Base-by-base conservation (phyloP, 2,797 vertebrate species). In the Chaenodraco wilsoni region DNA sequence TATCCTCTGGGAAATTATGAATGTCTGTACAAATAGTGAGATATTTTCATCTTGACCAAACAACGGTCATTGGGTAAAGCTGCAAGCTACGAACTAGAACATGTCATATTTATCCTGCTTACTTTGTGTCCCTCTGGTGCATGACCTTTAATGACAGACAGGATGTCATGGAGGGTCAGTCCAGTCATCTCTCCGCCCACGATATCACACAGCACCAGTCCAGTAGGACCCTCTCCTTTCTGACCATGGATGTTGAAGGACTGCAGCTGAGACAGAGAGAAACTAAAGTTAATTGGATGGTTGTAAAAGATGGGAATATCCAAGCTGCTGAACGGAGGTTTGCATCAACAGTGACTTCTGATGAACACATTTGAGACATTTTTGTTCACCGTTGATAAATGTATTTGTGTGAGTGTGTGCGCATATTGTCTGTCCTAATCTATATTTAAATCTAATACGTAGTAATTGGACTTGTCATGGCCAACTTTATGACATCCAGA, bases 91-190 rank as follows among this genome's bases (percentile, higher is more conserved):
- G 55, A 27, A 37, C 37, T 15, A 27, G 5, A 43, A 43, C 13
- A 60, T n/a, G 3, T 40, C 6, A 33, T 45, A 3, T 2, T 3
- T 31, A 55, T 44, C 33, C 3, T 16, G 48, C 59, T 56, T 48
- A 91, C 94, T 88, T 78, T 90, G 83, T 95, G 87, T 61, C 91
- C 92, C 31, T 94, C 92, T 12, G 90, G 90, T 9, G 86, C 87
- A 3, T 93, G 92, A 19, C 94, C 94, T 83, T 92, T 92, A 62
- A 94, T 69, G 58, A 92, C 68, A 0, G 89, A 81, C 74, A 94
- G 84, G 23, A 87, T 73, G 71, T 95, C 92, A 45, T 92, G 84
- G 17, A 95, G 84, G 14, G 81, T 92, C 54, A 87, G 79, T 55
- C 93, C 91, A 0, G 63, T 84, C 43, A 67, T 73, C 13, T 85